phyloP scores from a whole-genome alignment of 2,888 invertebrate genomes.

The Uloborus plumipes region DNA sequence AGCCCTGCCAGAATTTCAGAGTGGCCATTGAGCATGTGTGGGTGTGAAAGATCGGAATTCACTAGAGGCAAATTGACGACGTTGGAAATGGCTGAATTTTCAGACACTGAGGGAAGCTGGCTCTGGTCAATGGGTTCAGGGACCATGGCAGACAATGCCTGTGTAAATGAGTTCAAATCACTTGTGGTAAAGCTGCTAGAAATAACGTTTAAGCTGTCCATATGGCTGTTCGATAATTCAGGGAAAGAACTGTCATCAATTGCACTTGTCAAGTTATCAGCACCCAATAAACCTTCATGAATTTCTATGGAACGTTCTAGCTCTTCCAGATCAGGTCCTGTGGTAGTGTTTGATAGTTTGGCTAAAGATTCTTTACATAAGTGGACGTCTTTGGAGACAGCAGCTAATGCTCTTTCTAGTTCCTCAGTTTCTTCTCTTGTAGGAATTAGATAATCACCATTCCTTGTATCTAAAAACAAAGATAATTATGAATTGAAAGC shows the following conservation, averaged over 20 bases:
- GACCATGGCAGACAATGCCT: conserved; percentile 55
- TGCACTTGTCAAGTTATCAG: conserved; percentile 63
- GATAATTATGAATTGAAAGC: not conserved
- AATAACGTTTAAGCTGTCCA: conserved; percentile 60
- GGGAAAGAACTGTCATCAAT: conserved; percentile 62
- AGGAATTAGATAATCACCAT: conserved; percentile 79
- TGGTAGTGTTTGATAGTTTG: conserved; percentile 55
- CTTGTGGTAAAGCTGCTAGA: conserved; percentile 62
- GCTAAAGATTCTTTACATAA: conserved; percentile 65
- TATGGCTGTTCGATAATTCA: conserved; percentile 48
- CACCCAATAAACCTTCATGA: conserved; percentile 58
- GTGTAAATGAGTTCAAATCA: conserved; percentile 60
- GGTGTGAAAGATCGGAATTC: conserved; percentile 55
- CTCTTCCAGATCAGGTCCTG: conserved; percentile 61
- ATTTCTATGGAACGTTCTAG: conserved; percentile 57
- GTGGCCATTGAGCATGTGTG: conserved; percentile 58
- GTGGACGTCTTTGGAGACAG: conserved; percentile 76
- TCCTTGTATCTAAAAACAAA: conserved; percentile 76
- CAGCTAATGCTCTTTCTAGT: conserved; percentile 85
- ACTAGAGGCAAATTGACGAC: conserved; percentile 42
- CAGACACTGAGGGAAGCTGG: conserved; percentile 39
- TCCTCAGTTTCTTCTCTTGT: conserved; percentile 88
- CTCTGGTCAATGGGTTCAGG: conserved; percentile 46
- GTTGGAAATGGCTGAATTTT: conserved; percentile 36
- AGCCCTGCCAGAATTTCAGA: conserved; percentile 49